phyloP scores from a whole-genome alignment of 2,113 vertebrate species.

The Kryptolebias marmoratus region DNA sequence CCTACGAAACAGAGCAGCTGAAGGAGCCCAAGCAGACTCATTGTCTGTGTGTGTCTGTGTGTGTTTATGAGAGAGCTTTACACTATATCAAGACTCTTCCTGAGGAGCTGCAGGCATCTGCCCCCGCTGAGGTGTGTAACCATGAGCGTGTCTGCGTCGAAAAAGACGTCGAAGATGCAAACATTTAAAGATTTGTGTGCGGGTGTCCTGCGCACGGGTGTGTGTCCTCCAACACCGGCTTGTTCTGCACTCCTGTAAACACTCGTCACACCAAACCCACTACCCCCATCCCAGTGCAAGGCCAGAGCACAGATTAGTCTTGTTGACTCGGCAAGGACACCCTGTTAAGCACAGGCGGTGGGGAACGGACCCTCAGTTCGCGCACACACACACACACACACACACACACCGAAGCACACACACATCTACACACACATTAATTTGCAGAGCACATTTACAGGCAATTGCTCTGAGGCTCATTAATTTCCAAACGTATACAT shows the following conservation, averaged over 20 bases:
- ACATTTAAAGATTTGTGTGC: constrained; percentile 43
- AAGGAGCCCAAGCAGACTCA: constrained; percentile 24
- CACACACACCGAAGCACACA: constrained; percentile 9
- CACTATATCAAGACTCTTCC: constrained; percentile 16
- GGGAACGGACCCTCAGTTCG: constrained; percentile 52
- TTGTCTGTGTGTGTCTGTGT: constrained; percentile 11
- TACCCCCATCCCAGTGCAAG: constrained; percentile 57
- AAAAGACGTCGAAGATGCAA: constrained; percentile 9
- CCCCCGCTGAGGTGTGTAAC: constrained; percentile 1
- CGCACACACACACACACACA: constrained; percentile 28
- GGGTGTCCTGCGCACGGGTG: constrained; percentile 32
- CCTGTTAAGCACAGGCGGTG: constrained; percentile 73
- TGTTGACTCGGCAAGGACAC: constrained; percentile 83
- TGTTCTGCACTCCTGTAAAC: constrained; percentile 72
- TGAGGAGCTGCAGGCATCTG: constrained; percentile 34
- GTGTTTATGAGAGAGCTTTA: constrained; percentile 22
- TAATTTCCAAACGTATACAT: constrained; percentile 70
- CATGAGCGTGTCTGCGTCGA: constrained; percentile 21
- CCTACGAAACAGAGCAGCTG: background rate
- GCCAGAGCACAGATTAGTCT: constrained; percentile 79
- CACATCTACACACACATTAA: constrained; percentile 43
- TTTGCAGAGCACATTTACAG: constrained; percentile 48
- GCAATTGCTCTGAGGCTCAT: constrained; percentile 66
- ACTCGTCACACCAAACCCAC: constrained; percentile 27
- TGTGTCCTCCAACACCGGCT: constrained; percentile 61